Base-by-base conservation (phyloP, 1,140 invertebrate species). In the Nomia melanderi region DNA sequence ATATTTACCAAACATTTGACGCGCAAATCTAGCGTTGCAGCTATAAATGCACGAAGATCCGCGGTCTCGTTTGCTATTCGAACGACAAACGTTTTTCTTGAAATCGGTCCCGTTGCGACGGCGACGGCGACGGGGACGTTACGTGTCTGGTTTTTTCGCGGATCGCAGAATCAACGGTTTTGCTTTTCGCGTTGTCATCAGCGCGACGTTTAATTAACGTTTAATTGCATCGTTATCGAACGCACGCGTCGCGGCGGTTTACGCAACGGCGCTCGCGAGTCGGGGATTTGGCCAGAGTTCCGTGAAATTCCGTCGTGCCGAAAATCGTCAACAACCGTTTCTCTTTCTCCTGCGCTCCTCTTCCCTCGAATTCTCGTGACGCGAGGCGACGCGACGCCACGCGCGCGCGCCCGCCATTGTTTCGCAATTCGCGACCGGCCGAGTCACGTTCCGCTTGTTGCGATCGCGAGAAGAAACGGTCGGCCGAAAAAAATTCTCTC, bases 161-260 rank as follows among this genome's bases (percentile, higher is more conserved):
- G 5, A 27, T 41, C 71, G 73, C 39, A 67, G 59, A 57, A 14
- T 11, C 54, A 8, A 2, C 60, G 33, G 9, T 64, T 63, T 39
- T 33, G 47, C 64, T 17, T 69, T 69, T 59, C 39, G 73, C 64
- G 41, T 59, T 25, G 64, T 76, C 73, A 76, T 74, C 50, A 4
- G 9, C 9, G 31, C 20, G 3, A 44, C 50, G 11, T 6, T 27
- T 44, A 47, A 65, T 65, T 57, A 65, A 47, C 4, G 11, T 36
- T 25, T 39, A 59, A 75, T 75, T 69, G 29, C 54, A 25, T n/a
- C 14, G 27, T n/a, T n/a, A 12, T 6, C 29, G 47, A 50, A n/a
- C 44, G 1, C 25, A 25, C 17, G 8, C 0, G 2, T 53, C 5
- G 9, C 29, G 11, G 3, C 8, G 8, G 3, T 41, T 14, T 11